phyloP scores from a whole-genome alignment of 1,140 invertebrate species.

The Bombus pyrosoma region DNA sequence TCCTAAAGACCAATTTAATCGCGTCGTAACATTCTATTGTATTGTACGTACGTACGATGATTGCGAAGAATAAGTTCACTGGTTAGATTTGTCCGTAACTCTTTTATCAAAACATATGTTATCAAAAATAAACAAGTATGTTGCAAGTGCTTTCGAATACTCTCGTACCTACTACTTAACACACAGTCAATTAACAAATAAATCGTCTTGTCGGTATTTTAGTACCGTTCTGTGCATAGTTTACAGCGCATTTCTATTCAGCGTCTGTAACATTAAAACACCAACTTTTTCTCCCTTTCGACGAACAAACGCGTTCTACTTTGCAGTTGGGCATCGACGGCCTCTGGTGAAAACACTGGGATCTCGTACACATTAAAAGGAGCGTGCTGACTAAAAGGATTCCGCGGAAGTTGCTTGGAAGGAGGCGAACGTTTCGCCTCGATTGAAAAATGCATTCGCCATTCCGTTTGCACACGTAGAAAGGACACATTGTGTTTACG shows the following conservation, averaged over 20 bases:
- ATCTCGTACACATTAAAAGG: conserved; percentile 58
- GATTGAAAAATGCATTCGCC: conserved; percentile 62
- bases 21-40: background rate
- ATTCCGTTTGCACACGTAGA: conserved; percentile 31
- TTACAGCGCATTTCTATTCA: background rate
- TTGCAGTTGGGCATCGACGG: background rate
- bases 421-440: conserved; percentile 40
- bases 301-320: background rate
- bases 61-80: background rate
- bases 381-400: conserved; percentile 61
- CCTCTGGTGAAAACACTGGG: conserved; percentile 38
- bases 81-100: background rate
- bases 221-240: too few relatives aligned
- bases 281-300: background rate
- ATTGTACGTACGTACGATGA: background rate
- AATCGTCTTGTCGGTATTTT: too few relatives aligned
- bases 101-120: background rate
- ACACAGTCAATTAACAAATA: too few relatives aligned
- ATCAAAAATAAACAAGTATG: too few relatives aligned
- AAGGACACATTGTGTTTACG: conserved; percentile 51
- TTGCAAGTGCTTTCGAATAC: too few relatives aligned
- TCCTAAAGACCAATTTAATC: background rate
- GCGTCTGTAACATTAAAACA: background rate
- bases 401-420: conserved; percentile 25
- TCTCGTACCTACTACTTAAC: too few relatives aligned